Base-by-base conservation (phyloP, 2,797 vertebrate species). In the Sebastes trivittatus region DNA sequence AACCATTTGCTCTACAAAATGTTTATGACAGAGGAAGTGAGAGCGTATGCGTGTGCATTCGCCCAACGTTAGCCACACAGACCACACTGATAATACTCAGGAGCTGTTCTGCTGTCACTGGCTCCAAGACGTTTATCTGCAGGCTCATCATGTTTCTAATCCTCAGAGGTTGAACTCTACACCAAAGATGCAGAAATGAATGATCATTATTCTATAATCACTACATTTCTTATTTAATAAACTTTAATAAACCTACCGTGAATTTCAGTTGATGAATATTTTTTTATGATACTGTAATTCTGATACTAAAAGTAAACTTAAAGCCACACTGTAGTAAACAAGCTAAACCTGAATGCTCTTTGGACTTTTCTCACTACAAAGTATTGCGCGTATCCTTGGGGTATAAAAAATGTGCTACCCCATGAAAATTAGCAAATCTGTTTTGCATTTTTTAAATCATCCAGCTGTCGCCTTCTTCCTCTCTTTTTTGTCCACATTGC, bases 1-100 rank as follows among this genome's bases (percentile, higher is more conserved):
- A 78, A 66, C 14, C 2, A 4, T 30, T 69, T 61, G 36, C 56
- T 81, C 38, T 77, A 54, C 60, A 63, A 77, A 82, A 36, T 82
- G 78, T 83, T 86, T 77, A 65, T 69, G 36, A 62, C 58, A 85
- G 30, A 75, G 80, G 85, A 87, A 88, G 82, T 81, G 79, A 84
- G 62, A 78, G 60, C 75, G n/a, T 34, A 60, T 38, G 38, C n/a
- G n/a, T 62, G 11, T 71, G 74, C 49, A 29, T 67, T 55, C 3
- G 3, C 61, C 46, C 52, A 72, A 25, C 16, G 46, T 74, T 36
- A 66, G 82, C 83, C 88, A 83, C 85, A 81, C 11, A 80, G 69
- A 90, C 89, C 80, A 88, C 87, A 79, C 20, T 38, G 72, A 75
- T 63, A 60, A 23, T 60, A 49, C 55, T 56, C 7, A n/a, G 9